A percentile compares a stretch with the other conserved stretches of the same genome.
These are phyloP conservation scores for Cyprinodon brontotheroides DNA, from an alignment of 2,113 vertebrate species.

Conservation along the genomic window DNA sequence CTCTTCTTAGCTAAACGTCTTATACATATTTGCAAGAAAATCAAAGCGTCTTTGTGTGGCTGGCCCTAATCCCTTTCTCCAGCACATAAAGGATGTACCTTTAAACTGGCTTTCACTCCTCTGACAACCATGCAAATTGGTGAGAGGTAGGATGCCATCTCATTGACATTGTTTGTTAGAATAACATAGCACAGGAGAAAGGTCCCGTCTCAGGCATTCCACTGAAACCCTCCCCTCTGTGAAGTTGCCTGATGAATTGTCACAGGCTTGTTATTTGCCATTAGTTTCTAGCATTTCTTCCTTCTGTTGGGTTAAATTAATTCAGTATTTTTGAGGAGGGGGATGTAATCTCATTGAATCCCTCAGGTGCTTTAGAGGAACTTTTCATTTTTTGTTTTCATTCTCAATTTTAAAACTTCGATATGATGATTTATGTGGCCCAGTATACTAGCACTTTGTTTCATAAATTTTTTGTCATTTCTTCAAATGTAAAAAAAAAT, in stretches of 20 bases:
- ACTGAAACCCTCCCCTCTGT: slow-evolving; percentile 71
- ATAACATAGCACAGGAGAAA: slow-evolving; percentile 79
- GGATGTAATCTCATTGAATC: slow-evolving; percentile 74
- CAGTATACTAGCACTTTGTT: slow-evolving; percentile 60
- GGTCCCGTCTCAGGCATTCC: slow-evolving; percentile 78
- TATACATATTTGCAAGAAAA: slow-evolving; percentile 81
- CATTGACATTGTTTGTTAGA: slow-evolving; percentile 83
- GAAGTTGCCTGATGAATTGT: slow-evolving; percentile 79
- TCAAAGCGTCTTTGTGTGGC: slow-evolving; percentile 83
- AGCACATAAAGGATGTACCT: slow-evolving; percentile 85
- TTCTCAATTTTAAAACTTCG: background rate
- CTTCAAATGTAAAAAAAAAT: too few species aligned
- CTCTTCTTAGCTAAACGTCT: slow-evolving; percentile 78
- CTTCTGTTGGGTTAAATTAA: slow-evolving; percentile 76
- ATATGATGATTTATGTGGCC: slow-evolving; percentile 57
- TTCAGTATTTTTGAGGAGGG: slow-evolving; percentile 69
- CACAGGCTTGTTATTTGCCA: slow-evolving; percentile 83
- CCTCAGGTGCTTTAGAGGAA: slow-evolving; percentile 52
- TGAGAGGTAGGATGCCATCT: slow-evolving; percentile 84
- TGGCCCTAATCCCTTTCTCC: slow-evolving; percentile 81
- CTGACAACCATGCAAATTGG: slow-evolving; percentile 85
- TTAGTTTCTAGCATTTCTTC: slow-evolving; percentile 77
- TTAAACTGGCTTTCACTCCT: slow-evolving; percentile 83
- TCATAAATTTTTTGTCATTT: slow-evolving; percentile 1
- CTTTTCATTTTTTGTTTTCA: slow-evolving; percentile 26